Evolutionary conservation across 2,113 vertebrate genomes (phyloP).

Genomic region (Corythornis vintsioides): DNA sequence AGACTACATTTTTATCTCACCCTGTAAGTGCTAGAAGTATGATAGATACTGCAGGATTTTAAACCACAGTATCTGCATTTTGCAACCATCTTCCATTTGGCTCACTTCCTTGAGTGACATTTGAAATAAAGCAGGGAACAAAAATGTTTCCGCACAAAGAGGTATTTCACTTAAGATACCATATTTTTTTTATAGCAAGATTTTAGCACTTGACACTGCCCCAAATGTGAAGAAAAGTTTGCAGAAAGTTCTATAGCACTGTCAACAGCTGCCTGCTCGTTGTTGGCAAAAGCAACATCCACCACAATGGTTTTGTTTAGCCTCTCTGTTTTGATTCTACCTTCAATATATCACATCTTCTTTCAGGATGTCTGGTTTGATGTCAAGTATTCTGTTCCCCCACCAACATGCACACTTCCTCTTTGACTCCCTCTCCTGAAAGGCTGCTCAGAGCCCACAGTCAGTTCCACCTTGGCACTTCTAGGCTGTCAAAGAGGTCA

Average conservation of each 20-base stretch:
- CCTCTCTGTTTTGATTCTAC: neutral
- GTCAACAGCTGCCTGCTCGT: neutral
- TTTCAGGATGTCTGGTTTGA: conserved; percentile 30
- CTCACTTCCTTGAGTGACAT: neutral
- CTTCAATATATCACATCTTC: neutral
- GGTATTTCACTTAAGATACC: neutral
- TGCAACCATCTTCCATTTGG: neutral
- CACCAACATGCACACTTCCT: rapidly evolving
- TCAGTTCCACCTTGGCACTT: neutral
- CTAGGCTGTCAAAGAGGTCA: neutral
- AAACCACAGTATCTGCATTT: neutral
- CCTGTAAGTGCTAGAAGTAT: neutral
- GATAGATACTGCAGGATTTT: neutral
- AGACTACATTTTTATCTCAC: neutral
- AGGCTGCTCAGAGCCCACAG: neutral
- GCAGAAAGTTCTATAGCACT: neutral
- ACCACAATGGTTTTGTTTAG: neutral
- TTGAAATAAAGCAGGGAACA: conserved; percentile 21
- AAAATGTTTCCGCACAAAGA: neutral
- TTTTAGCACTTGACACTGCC: neutral
- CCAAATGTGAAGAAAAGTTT: neutral
- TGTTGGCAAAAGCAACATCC: neutral
- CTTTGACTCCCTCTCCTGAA: neutral
- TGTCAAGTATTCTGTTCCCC: neutral
- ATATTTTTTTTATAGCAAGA: neutral